Percentiles rank a stretch among this genome's conserved stretches.
Evolutionary conservation across 2,888 invertebrate species (phyloP).

Genomic region (Agonopterix arenella): DNA sequence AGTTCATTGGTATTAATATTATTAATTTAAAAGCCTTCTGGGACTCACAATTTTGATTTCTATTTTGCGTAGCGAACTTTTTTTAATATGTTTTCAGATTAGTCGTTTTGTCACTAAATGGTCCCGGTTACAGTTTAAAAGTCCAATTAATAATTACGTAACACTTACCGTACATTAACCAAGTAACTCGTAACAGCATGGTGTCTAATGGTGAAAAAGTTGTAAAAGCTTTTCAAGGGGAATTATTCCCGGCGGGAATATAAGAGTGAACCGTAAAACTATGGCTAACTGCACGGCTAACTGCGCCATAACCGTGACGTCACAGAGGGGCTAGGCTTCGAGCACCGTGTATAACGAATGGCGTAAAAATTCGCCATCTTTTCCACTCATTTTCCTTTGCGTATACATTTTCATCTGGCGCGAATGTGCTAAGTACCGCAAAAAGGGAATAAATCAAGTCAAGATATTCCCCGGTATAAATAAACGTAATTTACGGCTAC

Average conservation of each 20-base stretch:
- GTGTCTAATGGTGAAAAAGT: constrained; percentile 3
- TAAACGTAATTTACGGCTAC: constrained; percentile 55
- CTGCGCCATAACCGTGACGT: background rate
- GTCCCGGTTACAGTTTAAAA: too few species aligned
- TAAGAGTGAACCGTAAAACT: constrained; percentile 8
- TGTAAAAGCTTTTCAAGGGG: constrained; percentile 25
- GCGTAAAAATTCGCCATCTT: constrained; percentile 19
- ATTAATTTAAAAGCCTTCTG: too few species aligned
- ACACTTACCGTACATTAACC: too few species aligned
- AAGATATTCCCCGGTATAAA: constrained; percentile 47
- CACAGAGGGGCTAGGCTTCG: background rate
- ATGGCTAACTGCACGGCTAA: constrained; percentile 1
- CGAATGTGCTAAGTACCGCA: constrained; percentile 45
- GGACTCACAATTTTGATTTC: too few species aligned
- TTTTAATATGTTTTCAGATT: too few species aligned
- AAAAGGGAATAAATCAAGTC: constrained; percentile 53
- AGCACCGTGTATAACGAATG: background rate
- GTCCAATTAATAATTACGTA: too few species aligned
- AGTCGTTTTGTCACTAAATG: too few species aligned
- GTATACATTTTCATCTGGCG: constrained; percentile 28
- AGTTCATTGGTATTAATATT: too few species aligned
- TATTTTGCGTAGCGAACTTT: too few species aligned
- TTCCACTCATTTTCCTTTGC: constrained; percentile 26
- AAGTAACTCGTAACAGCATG: too few species aligned
- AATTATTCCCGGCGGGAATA: constrained; percentile 17